Evolutionary conservation across 2,888 invertebrate species (phyloP).

Genomic region (Marasmarcha lunaedactyla): DNA sequence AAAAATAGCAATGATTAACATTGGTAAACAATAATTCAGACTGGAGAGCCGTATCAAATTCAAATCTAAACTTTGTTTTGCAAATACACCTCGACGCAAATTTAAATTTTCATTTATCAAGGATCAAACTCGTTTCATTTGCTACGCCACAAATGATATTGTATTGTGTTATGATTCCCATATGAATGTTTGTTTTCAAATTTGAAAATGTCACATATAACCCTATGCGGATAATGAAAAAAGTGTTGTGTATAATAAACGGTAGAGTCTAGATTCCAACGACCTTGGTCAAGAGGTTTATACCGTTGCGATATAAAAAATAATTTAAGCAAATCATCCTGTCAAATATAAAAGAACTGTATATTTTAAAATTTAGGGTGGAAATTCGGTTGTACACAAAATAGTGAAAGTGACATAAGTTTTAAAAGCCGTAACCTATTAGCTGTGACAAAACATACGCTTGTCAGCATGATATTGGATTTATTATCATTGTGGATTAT

Average conservation of each 20-base stretch:
- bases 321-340: no score
- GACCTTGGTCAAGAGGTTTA: no score
- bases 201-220: no score
- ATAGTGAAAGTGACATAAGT: slow-evolving; percentile 37
- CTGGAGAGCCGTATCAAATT: slow-evolving; percentile 27
- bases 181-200: slow-evolving; percentile 18
- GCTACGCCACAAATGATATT: slow-evolving; percentile 46
- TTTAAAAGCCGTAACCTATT: slow-evolving; percentile 51
- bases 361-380: no score
- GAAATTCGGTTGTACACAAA: no score
- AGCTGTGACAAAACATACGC: slow-evolving; percentile 53
- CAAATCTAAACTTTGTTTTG: slow-evolving; percentile 29
- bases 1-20: slow-evolving; percentile 2
- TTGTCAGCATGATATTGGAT: slow-evolving; percentile 53
- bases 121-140: slow-evolving; percentile 46
- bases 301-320: no score
- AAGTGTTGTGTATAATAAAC: no score
- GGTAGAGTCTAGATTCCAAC: no score
- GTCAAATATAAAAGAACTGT: no score
- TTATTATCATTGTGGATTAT: slow-evolving; percentile 26
- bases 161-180: slow-evolving; percentile 41
- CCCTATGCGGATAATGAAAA: no score
- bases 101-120: slow-evolving; percentile 52
- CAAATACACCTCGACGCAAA: slow-evolving; percentile 35
- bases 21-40: slow-evolving; percentile 7